Evolutionary conservation across 2,113 vertebrate genomes (phyloP).

Genomic region (Odocoileus hemionus): DNA sequence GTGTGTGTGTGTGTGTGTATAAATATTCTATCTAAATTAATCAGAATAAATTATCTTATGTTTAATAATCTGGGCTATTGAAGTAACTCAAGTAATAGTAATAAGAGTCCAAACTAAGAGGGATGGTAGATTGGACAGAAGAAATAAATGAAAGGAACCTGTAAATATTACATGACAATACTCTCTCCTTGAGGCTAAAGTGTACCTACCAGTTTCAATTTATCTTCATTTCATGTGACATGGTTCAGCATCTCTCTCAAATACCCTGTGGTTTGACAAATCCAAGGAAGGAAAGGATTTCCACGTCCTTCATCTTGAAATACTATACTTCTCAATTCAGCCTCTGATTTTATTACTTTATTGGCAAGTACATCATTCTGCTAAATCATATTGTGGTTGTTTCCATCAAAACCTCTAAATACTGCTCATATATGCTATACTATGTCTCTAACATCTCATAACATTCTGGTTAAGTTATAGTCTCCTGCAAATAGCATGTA

Average conservation of each 20-base stretch:
- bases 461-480: not conserved
- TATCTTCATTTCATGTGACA: not conserved
- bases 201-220: not conserved
- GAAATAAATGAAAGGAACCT: not conserved
- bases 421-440: not conserved
- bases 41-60: not conserved
- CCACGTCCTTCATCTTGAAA: not conserved
- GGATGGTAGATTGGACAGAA: not conserved
- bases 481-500: not conserved
- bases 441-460: not conserved
- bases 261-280: not conserved
- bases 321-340: not conserved
- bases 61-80: not conserved
- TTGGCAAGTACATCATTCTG: not conserved
- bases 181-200: not conserved
- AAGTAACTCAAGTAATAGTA: not conserved
- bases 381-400: not conserved
- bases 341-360: slow-evolving; percentile 9
- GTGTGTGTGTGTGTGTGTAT: not conserved
- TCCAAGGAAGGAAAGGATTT: not conserved
- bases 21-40: not conserved
- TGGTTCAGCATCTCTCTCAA: not conserved
- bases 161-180: not conserved
- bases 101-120: not conserved
- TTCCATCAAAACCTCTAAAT: slow-evolving; percentile 8